phyloP scores from a whole-genome alignment of 2,113 vertebrate genomes.

The Megaceryle torquata region DNA sequence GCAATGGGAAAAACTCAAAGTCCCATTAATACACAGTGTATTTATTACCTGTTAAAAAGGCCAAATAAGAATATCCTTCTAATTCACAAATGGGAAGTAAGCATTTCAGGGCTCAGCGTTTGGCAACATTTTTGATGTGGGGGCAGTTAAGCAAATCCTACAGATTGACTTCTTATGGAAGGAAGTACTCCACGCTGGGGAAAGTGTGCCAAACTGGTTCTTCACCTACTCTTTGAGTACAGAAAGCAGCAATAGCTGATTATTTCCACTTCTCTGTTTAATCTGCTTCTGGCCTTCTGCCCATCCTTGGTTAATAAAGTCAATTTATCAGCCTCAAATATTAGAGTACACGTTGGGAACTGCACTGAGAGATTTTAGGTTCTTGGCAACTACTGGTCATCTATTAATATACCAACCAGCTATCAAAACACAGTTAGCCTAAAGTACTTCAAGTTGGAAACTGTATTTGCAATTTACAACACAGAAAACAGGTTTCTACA shows the following conservation, averaged over 20 bases:
- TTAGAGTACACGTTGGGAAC: neutral
- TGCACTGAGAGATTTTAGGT: neutral
- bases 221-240: neutral
- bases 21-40: neutral
- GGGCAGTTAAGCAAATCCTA: neutral
- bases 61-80: neutral
- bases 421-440: neutral
- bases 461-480: neutral
- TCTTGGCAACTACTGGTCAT: neutral
- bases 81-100: neutral
- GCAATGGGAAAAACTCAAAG: neutral
- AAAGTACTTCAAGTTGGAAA: neutral
- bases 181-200: neutral
- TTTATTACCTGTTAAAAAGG: neutral
- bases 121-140: neutral
- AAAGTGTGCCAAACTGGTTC: neutral
- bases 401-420: neutral
- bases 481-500: neutral
- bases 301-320: neutral
- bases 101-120: neutral
- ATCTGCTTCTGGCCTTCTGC: neutral
- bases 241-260: neutral
- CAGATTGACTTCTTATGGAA: neutral
- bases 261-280: neutral
- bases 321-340: neutral